Percentiles rank a stretch among this genome's conserved stretches.
These are phyloP conservation scores for Drosophila anomalata DNA, from an alignment of 2,888 invertebrate species.

Conservation along the genomic window DNA sequence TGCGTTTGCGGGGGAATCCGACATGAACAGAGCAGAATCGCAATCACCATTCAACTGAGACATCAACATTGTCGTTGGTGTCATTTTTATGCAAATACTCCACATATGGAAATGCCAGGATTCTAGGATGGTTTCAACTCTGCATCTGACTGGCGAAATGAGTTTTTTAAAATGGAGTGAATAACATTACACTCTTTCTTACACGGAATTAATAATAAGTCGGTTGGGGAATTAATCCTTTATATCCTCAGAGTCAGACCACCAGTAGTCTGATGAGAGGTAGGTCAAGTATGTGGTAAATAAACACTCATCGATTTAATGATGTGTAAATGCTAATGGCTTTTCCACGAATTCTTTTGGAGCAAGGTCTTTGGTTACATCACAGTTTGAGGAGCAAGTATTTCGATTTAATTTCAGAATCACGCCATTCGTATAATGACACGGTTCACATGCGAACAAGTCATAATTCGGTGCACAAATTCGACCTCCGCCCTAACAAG, in stretches of 20 bases:
- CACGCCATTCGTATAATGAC: slow-evolving; percentile 24
- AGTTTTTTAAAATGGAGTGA: background rate
- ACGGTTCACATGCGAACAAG: slow-evolving; percentile 47
- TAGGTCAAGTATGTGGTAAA: slow-evolving; percentile 25
- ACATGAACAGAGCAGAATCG: slow-evolving; percentile 10
- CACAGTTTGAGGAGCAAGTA: slow-evolving; percentile 6
- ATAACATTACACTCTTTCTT: background rate
- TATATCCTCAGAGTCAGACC: background rate
- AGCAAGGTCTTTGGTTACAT: slow-evolving; percentile 64
- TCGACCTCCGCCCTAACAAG: slow-evolving; percentile 48
- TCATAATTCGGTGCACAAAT: slow-evolving; percentile 51
- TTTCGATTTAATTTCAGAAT: slow-evolving; percentile 34
- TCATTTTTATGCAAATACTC: slow-evolving; percentile 70
- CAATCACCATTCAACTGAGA: slow-evolving; percentile 50
- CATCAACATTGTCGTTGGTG: slow-evolving; percentile 42
- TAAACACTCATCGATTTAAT: slow-evolving; percentile 47
- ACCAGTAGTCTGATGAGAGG: slow-evolving; percentile 16
- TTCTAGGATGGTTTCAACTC: slow-evolving; percentile 13
- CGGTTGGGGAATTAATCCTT: background rate
- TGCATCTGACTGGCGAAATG: background rate
- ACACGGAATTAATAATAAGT: background rate
- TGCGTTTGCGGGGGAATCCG: background rate
- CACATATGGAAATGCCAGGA: slow-evolving; percentile 43
- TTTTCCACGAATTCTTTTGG: slow-evolving; percentile 31
- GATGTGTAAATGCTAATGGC: slow-evolving; percentile 57